Evolutionary conservation across 2,797 vertebrate genomes (phyloP).

Genomic region (Anabas testudineus): DNA sequence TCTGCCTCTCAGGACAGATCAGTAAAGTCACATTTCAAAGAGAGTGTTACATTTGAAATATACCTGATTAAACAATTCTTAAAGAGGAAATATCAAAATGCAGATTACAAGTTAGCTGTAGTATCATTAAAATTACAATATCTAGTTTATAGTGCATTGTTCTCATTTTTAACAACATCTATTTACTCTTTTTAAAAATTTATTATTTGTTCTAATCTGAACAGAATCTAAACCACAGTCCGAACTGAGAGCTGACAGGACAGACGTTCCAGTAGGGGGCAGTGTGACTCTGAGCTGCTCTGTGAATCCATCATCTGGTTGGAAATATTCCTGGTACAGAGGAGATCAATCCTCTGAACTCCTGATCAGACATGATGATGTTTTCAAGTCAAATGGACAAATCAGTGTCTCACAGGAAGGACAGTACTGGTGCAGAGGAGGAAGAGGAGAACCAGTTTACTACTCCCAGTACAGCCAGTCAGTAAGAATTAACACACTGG

Average conservation of each 20-base stretch:
- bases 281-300: slow-evolving; percentile 5
- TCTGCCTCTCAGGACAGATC: too few species aligned
- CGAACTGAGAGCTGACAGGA: background rate
- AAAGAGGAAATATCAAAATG: too few species aligned
- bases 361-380: background rate
- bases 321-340: background rate
- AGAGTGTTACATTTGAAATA: too few species aligned
- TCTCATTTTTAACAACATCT: too few species aligned
- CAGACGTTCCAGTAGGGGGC: fast-evolving
- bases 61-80: too few species aligned
- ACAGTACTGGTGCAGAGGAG: slow-evolving; percentile 15
- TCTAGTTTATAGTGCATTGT: too few species aligned
- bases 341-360: too few species aligned
- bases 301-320: background rate
- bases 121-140: too few species aligned
- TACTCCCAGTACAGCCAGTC: background rate
- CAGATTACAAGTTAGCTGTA: too few species aligned
- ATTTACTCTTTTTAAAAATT: too few species aligned
- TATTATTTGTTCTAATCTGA: background rate
- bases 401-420: background rate
- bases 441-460: slow-evolving; percentile 3
- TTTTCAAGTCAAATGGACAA: background rate
- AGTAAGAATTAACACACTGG: background rate
- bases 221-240: slow-evolving; percentile 4
- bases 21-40: too few species aligned